phyloP scores from a whole-genome alignment of 2,113 vertebrate species.

The Cyanoderma ruficeps region DNA sequence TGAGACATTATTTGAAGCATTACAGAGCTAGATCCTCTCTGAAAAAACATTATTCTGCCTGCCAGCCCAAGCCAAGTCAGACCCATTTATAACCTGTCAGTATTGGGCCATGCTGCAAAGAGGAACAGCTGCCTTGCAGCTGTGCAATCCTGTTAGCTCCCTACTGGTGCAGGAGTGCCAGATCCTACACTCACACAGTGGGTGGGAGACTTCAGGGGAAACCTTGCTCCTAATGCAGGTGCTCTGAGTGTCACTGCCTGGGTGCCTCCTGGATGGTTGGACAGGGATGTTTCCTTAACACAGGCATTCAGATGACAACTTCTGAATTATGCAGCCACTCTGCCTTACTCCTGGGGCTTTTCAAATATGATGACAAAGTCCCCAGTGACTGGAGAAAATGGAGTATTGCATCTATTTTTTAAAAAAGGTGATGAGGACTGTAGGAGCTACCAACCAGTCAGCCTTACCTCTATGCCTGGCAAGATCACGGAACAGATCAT shows the following conservation, averaged over 20 bases:
- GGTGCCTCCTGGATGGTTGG: background rate
- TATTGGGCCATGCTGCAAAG: background rate
- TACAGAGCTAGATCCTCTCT: background rate
- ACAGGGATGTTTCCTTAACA: background rate
- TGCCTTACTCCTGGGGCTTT: too few species aligned
- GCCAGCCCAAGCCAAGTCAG: background rate
- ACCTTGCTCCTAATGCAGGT: background rate
- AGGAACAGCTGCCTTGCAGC: background rate
- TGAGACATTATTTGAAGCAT: background rate
- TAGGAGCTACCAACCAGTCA: background rate
- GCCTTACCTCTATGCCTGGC: background rate
- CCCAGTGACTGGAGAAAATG: background rate
- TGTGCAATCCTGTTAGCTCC: background rate
- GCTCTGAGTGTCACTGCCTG: background rate
- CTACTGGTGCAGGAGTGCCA: background rate
- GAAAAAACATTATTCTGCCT: background rate
- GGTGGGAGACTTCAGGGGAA: background rate
- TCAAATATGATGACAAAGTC: too few species aligned
- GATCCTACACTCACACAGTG: background rate
- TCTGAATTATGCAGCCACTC: background rate
- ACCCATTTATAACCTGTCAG: background rate
- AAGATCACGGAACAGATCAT: background rate
- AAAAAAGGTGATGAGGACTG: background rate
- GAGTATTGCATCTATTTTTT: background rate
- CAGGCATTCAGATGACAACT: background rate